Evolutionary conservation across 2,888 invertebrate genomes (phyloP), one percentile per base, ranked within the genome.

Genomic region (Hirtodrosophila alboralis): DNA sequence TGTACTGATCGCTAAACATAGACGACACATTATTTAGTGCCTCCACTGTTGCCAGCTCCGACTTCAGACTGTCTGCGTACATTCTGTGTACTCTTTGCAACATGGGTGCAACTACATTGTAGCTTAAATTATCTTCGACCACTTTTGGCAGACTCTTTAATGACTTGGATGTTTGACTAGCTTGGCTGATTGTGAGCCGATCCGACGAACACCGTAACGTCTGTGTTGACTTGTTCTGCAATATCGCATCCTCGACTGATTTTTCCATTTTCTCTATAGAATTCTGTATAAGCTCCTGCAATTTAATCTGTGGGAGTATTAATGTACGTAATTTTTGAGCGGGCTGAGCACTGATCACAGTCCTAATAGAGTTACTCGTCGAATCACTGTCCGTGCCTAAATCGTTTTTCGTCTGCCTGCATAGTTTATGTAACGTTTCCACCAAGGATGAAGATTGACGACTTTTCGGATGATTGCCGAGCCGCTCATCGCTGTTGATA

Each of bases 31-130:
- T 64, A 26, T 85, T 85, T 38, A 89, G 51, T 14, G 88, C 88
- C 27, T 90, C 85, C 72, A 89, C 75, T 0, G 90, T 57, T 0
- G 72, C 49, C 65, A 87, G 79, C 56, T 89, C 86, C 31, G 87
- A 86, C 4, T 72, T 70, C 1, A 89, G 56, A 40, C 79, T 87
- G 33, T 85, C 78, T 1, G 88, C 43, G 48, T 79, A 88, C 75
- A 89, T 79, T 0, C 80, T 77, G 33, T 85, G 88, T 4, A 89
- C 53, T 21, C 84, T 87, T 1, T 77, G 84, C 14, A 86, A 68
- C 68, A 89, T 80, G 2, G 90, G 89, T 37, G 80, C 75, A 13
- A 89, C 84, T 0, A 90, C n/a, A n/a, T n/a, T n/a, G n/a, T n/a
- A n/a, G n/a, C n/a, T n/a, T n/a, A n/a, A n/a, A n/a, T n/a, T n/a